Conservation (phyloP, 2,113 vertebrate species). For the Anguilla rostrata region DNA sequence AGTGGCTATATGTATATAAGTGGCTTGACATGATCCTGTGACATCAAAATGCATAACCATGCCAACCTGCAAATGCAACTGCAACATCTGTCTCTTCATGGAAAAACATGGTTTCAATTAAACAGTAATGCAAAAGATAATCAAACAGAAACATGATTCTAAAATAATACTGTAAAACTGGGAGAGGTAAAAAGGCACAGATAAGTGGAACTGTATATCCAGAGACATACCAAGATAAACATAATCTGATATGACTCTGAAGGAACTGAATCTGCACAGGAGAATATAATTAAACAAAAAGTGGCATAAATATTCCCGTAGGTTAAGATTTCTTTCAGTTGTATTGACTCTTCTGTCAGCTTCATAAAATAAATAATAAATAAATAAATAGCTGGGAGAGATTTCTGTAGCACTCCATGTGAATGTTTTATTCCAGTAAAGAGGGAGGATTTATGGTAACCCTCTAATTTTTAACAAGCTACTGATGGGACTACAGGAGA, state of each 20-base stretch:
- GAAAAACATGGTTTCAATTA: not conserved
- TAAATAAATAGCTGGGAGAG: not conserved
- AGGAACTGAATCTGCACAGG: slow-evolving; percentile 27
- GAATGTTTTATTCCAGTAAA: slow-evolving; percentile 34
- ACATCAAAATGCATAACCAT: not conserved
- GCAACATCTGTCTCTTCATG: too few relatives aligned
- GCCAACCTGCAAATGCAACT: not conserved
- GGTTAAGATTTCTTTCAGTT: slow-evolving; percentile 29
- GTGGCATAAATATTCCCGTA: slow-evolving; percentile 28
- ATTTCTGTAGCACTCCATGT: slow-evolving; percentile 2
- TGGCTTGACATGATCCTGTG: not conserved
- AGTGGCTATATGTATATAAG: too few relatives aligned
- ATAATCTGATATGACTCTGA: slow-evolving; percentile 9
- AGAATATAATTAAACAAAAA: slow-evolving; percentile 30
- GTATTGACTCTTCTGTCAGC: slow-evolving; percentile 30
- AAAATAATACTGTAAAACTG: not conserved
- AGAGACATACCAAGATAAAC: slow-evolving; percentile 22
- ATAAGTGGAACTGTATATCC: not conserved
- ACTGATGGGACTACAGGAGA: not conserved
- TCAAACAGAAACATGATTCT: not conserved
- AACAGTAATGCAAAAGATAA: not conserved
- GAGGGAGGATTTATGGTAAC: slow-evolving; percentile 38
- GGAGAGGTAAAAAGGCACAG: not conserved
- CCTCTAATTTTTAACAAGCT: slow-evolving; percentile 28
- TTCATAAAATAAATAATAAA: not conserved